A percentile compares a stretch with the other conserved stretches of the same genome.
Conservation (phyloP, 2,888 invertebrate species). For the Callyntrura sp. region DNA sequence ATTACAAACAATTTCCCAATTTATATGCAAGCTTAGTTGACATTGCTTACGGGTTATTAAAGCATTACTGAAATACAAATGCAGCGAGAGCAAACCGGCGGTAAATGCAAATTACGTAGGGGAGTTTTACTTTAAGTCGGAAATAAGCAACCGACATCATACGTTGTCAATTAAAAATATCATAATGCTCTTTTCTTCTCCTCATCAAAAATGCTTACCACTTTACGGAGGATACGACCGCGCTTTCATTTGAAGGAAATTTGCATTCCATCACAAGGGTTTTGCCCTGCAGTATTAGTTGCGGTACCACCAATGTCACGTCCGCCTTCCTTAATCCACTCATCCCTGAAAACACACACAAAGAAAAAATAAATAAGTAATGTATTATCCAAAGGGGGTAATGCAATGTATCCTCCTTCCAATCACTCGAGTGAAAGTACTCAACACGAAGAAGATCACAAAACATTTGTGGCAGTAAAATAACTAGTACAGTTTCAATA, state of each 20-base stretch:
- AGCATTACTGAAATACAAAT: background rate
- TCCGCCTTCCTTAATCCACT: constrained; percentile 48
- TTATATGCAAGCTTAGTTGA: constrained; percentile 27
- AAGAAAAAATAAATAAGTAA: constrained; percentile 70
- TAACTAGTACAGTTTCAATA: background rate
- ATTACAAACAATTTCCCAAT: constrained; percentile 20
- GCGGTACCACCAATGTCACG: constrained; percentile 75
- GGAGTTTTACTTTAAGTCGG: too few species aligned
- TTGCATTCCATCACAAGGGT: constrained; percentile 78
- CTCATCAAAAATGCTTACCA: constrained; percentile 77
- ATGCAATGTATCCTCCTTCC: background rate
- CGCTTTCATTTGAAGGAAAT: constrained; percentile 72
- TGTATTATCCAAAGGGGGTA: background rate
- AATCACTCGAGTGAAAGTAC: constrained; percentile 1
- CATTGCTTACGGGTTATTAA: background rate
- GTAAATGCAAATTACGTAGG: background rate
- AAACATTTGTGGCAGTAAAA: constrained; percentile 13
- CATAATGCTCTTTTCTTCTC: background rate
- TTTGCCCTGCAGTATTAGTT: constrained; percentile 74
- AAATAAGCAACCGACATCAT: too few species aligned
- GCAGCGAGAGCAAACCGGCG: background rate
- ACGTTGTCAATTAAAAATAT: background rate
- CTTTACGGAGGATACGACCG: constrained; percentile 79
- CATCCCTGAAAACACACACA: constrained; percentile 76
- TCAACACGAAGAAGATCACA: background rate